Evolutionary conservation across 2,888 invertebrate genomes (phyloP).

Genomic region (Ochlodes sylvanus): DNA sequence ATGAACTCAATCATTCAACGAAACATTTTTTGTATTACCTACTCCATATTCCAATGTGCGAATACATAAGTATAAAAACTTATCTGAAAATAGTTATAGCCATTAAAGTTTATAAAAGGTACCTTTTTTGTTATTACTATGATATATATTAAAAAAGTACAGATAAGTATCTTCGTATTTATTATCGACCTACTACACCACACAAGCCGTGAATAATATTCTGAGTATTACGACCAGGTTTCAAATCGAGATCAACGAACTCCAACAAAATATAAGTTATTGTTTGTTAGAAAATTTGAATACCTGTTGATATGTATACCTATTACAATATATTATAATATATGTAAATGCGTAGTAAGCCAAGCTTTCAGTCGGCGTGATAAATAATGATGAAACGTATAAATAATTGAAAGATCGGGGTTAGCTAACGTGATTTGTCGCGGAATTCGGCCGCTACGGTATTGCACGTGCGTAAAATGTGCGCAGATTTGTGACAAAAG

Average conservation of each 20-base stretch:
- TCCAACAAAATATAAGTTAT: conserved; percentile 7
- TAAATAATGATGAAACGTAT: conserved; percentile 41
- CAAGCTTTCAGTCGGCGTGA: conserved; percentile 40
- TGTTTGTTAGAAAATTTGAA: conserved; percentile 14
- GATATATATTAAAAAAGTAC: not conserved
- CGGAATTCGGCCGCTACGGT: conserved; percentile 78
- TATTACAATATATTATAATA: conserved; percentile 11
- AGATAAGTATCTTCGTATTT: not conserved
- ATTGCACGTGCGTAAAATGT: conserved; percentile 47
- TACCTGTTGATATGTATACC: conserved; percentile 33
- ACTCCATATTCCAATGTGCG: too few relatives aligned
- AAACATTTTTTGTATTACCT: too few relatives aligned
- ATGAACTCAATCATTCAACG: too few relatives aligned
- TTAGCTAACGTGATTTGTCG: conserved; percentile 68
- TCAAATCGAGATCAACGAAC: conserved; percentile 23
- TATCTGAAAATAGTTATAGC: not conserved
- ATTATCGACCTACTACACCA: not conserved
- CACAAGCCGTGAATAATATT: not conserved
- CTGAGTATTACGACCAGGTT: conserved; percentile 11
- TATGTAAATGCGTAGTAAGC: conserved; percentile 23
- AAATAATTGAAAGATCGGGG: conserved; percentile 62
- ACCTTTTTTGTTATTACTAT: not conserved
- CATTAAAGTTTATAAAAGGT: not conserved
- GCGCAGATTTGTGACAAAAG: conserved; percentile 29
- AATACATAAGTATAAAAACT: too few relatives aligned